Percentiles rank a stretch among this genome's conserved stretches.
These are phyloP conservation scores for Pangasius djambal DNA, from an alignment of 2,797 vertebrate genomes.

Conservation along the genomic window DNA sequence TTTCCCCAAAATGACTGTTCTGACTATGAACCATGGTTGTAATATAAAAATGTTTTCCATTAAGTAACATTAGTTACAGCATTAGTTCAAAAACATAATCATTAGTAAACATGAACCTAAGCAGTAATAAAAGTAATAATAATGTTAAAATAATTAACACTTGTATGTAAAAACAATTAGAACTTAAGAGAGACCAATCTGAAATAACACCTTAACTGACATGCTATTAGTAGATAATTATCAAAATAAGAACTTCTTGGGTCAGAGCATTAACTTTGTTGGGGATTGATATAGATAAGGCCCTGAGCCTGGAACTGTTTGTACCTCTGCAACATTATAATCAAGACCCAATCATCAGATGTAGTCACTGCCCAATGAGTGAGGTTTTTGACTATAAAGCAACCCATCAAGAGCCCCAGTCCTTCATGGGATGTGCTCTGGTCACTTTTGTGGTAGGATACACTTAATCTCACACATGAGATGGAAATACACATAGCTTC, in stretches of 20 bases:
- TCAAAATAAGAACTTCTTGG: neutral
- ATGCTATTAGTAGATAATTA: neutral
- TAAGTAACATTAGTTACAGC: neutral
- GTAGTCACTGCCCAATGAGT: neutral
- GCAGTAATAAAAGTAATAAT: neutral
- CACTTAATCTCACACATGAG: slow-evolving; percentile 11
- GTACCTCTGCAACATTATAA: neutral
- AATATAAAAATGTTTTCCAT: slow-evolving; percentile 1
- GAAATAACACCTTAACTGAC: neutral
- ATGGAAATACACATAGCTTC: neutral
- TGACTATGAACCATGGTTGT: too few species aligned
- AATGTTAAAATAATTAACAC: neutral
- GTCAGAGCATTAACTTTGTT: neutral
- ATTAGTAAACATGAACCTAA: neutral
- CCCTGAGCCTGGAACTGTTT: neutral
- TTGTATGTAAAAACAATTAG: neutral
- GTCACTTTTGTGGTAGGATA: too few species aligned
- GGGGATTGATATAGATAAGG: neutral
- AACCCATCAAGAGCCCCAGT: neutral
- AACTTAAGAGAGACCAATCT: neutral
- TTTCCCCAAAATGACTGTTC: neutral
- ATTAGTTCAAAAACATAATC: neutral
- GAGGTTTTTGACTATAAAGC: neutral
- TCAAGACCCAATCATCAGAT: neutral
- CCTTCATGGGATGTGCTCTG: neutral